Evolutionary conservation across 2,113 vertebrate species (phyloP).

Genomic region (Picathartes gymnocephalus): DNA sequence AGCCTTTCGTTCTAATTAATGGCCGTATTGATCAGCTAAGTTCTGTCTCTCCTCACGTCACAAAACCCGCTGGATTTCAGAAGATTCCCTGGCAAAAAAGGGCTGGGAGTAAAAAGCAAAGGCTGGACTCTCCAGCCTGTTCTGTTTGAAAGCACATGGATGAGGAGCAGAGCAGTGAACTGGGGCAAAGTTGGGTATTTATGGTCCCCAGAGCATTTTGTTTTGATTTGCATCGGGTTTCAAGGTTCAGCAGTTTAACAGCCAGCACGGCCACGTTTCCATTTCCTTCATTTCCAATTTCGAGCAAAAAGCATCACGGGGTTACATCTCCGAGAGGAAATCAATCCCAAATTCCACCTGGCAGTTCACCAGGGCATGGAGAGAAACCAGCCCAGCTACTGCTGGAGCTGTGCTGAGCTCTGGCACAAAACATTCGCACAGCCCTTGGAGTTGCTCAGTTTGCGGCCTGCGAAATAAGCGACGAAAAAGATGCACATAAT

Average conservation of each 20-base stretch:
- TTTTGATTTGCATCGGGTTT: not conserved
- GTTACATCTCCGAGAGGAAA: not conserved
- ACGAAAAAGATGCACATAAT: not conserved
- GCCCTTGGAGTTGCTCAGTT: not conserved
- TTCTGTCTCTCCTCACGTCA: not conserved
- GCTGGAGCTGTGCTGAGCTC: not conserved
- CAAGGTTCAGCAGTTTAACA: constrained; percentile 4
- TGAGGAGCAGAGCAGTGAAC: not conserved
- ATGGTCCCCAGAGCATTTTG: not conserved
- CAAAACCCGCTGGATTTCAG: not conserved
- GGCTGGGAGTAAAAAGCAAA: not conserved
- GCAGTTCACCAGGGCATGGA: not conserved
- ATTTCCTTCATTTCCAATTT: not conserved
- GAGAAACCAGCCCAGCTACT: not conserved
- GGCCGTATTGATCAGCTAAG: not conserved
- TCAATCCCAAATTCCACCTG: constrained; percentile 18
- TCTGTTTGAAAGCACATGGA: not conserved
- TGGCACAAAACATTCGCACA: not conserved
- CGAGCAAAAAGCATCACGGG: not conserved
- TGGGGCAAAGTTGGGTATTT: not conserved
- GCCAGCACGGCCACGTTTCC: not conserved
- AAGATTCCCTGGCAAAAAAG: not conserved
- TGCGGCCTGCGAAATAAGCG: not conserved
- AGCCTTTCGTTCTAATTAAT: constrained; percentile 32
- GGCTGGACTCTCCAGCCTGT: not conserved